Conservation (phyloP, 2,888 invertebrate genomes). For the Luperina testacea region DNA sequence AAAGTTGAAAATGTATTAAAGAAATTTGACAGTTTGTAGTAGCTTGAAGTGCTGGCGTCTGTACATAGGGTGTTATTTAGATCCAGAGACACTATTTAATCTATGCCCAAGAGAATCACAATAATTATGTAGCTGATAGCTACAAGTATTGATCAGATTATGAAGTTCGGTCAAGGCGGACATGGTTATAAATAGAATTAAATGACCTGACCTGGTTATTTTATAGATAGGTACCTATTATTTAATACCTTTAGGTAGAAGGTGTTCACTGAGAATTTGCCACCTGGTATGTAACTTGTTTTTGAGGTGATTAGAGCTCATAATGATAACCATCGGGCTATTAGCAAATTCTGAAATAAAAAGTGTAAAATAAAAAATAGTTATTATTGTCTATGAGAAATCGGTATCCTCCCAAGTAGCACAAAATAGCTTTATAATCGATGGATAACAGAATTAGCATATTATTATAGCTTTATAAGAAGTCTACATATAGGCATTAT, state of each 20-base stretch:
- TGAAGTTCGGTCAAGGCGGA: background rate
- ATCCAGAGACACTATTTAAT: background rate
- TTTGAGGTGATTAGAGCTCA: background rate
- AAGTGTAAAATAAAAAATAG: background rate
- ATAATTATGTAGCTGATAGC: background rate
- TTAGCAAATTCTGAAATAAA: background rate
- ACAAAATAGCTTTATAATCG: too few species aligned
- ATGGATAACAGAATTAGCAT: too few species aligned
- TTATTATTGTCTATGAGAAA: background rate
- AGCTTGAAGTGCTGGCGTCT: too few species aligned
- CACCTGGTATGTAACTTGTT: background rate
- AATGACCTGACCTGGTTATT: slow-evolving; percentile 3
- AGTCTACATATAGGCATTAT: too few species aligned
- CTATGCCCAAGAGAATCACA: background rate
- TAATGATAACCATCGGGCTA: background rate
- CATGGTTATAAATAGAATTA: background rate
- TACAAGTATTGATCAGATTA: background rate
- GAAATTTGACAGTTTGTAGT: too few species aligned
- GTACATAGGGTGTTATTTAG: too few species aligned
- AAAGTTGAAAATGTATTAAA: too few species aligned
- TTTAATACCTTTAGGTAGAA: background rate
- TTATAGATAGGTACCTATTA: background rate
- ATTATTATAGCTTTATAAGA: too few species aligned
- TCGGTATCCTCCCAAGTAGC: too few species aligned
- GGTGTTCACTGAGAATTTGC: background rate